A percentile compares a stretch with the other conserved stretches of the same genome.
These are phyloP conservation scores for Bothrops jararaca DNA, from an alignment of 2,113 vertebrate species.

Conservation along the genomic window DNA sequence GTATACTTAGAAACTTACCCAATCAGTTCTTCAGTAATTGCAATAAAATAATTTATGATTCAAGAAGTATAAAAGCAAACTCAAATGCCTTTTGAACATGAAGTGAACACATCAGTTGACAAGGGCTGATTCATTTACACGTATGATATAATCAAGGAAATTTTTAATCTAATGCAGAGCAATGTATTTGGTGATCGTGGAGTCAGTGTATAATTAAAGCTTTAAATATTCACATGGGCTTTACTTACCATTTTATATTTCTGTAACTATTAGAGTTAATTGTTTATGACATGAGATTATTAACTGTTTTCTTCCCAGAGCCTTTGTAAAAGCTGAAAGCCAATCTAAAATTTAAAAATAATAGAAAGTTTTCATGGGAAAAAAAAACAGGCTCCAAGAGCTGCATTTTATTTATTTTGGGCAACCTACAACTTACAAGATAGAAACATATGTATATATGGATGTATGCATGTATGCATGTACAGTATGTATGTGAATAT, in stretches of 20 bases:
- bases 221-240: constrained; percentile 30
- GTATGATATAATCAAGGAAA: constrained; percentile 52
- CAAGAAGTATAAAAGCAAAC: constrained; percentile 32
- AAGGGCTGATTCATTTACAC: constrained; percentile 50
- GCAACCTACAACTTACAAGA: neutral
- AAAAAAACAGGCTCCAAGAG: neutral
- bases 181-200: constrained; percentile 40
- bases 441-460: neutral
- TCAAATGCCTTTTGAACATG: constrained; percentile 43
- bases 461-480: no score
- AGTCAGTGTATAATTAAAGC: constrained; percentile 50
- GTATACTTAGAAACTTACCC: constrained; percentile 5
- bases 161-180: constrained; percentile 53
- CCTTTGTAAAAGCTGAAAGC: constrained; percentile 7
- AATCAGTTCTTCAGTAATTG: constrained; percentile 35
- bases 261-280: constrained; percentile 15
- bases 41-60: constrained; percentile 49
- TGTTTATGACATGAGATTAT: constrained; percentile 12
- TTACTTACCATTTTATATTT: constrained; percentile 38
- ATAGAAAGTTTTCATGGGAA: neutral
- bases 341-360: neutral
- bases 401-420: neutral
- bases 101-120: constrained; percentile 40
- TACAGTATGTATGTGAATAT: no score
- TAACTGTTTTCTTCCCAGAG: constrained; percentile 21